Evolutionary conservation across 1,140 invertebrate genomes (phyloP), one percentile per base, ranked within the genome.

Genomic region (Trichonephila inaurata): DNA sequence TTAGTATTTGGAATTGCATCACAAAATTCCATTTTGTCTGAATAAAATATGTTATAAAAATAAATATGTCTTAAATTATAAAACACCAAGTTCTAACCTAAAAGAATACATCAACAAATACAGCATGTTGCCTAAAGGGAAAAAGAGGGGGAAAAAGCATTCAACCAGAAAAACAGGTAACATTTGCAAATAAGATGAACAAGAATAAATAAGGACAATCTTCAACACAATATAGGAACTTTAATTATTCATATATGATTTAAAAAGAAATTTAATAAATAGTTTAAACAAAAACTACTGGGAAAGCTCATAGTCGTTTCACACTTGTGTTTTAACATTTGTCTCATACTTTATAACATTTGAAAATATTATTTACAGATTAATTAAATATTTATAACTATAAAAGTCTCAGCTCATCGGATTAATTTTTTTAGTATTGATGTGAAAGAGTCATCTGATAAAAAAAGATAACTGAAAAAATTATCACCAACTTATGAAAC

Each of bases 21-120:
- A 51, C 51, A 10, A 51, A 51, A 51, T 51, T 51, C 51, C 51
- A 40, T 51, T 51, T 51, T 12, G 10, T 51, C 51, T 51, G 51
- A 8, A 77, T 40, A 40, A 77, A 77, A 77, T 77, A 77, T 40
- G 33, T 77, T 77, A 77, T 18, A 40, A 77, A 72, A 77, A 77
- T 77, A 77, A 77, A 77, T 77, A 77, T 77, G 33, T 18, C 4
- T 77, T 18, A 77, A 77, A 77, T 18, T 24, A 69, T 24, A 66
- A 66, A 69, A 69, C n/a, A 69, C n/a, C 66, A n/a, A 28, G 66
- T 69, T 69, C n/a, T 69, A 24, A 28, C n/a, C 66, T 28, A 69
- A 24, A 69, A 10, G 21, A 69, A 69, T 69, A n/a, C 24, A 24
- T 69, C 7, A 51, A 51, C 7, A 51, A 10, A 51, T 51, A 51